These are phyloP conservation scores for Fragum sueziense DNA, from an alignment of 2,888 invertebrate species.

Conservation along the genomic window DNA sequence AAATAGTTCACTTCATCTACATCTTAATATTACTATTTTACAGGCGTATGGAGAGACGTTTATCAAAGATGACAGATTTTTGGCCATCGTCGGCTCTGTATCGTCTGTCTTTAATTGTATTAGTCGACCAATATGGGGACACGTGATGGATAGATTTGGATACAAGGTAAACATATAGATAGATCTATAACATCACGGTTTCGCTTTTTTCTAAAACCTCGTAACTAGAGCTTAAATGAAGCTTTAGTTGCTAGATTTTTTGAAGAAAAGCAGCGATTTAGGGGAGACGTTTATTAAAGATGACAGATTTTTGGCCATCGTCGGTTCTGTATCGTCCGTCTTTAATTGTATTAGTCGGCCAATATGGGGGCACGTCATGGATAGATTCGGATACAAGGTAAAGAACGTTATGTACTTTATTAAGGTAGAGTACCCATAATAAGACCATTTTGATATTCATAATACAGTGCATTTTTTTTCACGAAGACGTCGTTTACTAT, in stretches of 20 bases:
- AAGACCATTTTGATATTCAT: no score
- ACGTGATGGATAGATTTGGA: background rate
- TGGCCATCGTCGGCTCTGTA: background rate
- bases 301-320: background rate
- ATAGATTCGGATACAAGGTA: background rate
- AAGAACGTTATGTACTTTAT: no score
- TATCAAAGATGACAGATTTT: background rate
- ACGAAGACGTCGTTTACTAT: no score
- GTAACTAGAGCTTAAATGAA: no score
- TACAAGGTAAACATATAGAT: background rate
- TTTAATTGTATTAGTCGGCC: background rate
- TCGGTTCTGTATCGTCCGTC: background rate
- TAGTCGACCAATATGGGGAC: background rate
- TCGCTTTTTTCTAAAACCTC: no score
- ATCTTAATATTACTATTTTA: background rate
- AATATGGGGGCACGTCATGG: background rate
- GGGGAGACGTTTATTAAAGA: background rate
- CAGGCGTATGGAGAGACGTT: background rate
- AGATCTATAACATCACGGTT: no score
- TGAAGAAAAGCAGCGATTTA: no score
- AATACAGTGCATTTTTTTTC: no score
- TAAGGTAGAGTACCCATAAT: no score
- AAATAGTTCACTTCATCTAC: no score
- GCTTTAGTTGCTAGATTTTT: no score
- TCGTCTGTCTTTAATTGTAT: background rate